Percentiles rank a stretch among this genome's conserved stretches.
Evolutionary conservation across 2,797 vertebrate genomes (phyloP).

Genomic region (Argya squamiceps): DNA sequence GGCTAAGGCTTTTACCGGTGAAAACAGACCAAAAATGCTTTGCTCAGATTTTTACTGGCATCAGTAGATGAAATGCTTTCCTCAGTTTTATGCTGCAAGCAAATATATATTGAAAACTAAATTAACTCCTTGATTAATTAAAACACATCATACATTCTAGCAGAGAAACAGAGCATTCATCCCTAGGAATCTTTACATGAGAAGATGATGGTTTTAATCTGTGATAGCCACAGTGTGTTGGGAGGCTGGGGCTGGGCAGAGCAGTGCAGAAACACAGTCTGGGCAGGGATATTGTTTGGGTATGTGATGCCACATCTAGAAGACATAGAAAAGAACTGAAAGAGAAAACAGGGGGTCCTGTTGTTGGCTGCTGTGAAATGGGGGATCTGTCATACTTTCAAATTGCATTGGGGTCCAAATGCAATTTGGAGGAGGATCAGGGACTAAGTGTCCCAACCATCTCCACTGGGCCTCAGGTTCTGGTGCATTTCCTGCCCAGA

Average conservation of each 20-base stretch:
- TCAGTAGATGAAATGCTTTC: conserved; percentile 7
- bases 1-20: conserved; percentile 37
- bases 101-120: background rate
- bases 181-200: background rate
- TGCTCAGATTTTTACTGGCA: conserved; percentile 39
- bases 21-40: conserved; percentile 48
- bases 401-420: background rate
- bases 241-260: background rate
- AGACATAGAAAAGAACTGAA: background rate
- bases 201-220: background rate
- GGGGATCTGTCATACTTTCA: background rate
- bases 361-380: background rate
- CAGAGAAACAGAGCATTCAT: background rate
- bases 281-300: background rate
- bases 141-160: background rate
- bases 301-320: background rate
- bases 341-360: background rate
- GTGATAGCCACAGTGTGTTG: background rate
- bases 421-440: background rate
- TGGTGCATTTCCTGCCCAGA: background rate
- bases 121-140: background rate
- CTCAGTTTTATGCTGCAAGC: background rate
- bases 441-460: background rate
- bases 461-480: background rate
- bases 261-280: background rate